Base-by-base conservation (phyloP, 2,797 vertebrate genomes). In the Eptatretus atami region DNA sequence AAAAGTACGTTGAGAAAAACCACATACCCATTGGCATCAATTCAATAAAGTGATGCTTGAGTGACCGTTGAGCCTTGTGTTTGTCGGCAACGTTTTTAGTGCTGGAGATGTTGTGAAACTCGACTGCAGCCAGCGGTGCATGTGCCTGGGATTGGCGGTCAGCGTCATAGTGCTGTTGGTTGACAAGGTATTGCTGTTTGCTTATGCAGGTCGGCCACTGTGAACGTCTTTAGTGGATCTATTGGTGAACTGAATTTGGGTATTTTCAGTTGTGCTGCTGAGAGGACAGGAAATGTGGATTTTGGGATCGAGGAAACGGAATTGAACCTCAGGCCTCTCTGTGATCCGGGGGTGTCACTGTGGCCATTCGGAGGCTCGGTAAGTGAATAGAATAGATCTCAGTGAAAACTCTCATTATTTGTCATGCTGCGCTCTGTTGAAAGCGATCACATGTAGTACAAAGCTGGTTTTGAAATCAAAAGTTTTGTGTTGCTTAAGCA, bases 201-300 rank as follows among this genome's bases (percentile, higher is more conserved):
- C 31, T 31, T 31, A 31, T 31, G 31, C 31, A 6, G 6, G 31
- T 31, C 3, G 3, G 3, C 31, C 31, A 31, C 31, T 31, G 31
- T 31, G 31, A 31, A 31, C 31, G 6, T 31, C 31, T 31, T 31
- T n/a, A n/a, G 31, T 31, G 31, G 31, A 31, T 31, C 3, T 31
- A 31, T 31, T 31, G 31, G 31, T 31, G 6, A n/a, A 31, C 6
- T 31, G 31, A 31, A 31, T 31, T 31, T 31, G 31, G 31, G 6
- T 31, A 31, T 31, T 31, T 60, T 15, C 68, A 98, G 92, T 98
- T 53, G 79, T 88, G 64, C 73, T 98, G 71, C 73, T 95, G 71
- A 95, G n/a, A 85, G 71, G 78, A 88, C 54, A 86, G 84, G 78
- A 84, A 78, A 71, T 86, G 83, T 66, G 79, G 84, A 64, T n/a